Percentiles rank a stretch among this genome's conserved stretches.
phyloP scores from a whole-genome alignment of 1,140 invertebrate genomes.

The Bicyclus anynana region DNA sequence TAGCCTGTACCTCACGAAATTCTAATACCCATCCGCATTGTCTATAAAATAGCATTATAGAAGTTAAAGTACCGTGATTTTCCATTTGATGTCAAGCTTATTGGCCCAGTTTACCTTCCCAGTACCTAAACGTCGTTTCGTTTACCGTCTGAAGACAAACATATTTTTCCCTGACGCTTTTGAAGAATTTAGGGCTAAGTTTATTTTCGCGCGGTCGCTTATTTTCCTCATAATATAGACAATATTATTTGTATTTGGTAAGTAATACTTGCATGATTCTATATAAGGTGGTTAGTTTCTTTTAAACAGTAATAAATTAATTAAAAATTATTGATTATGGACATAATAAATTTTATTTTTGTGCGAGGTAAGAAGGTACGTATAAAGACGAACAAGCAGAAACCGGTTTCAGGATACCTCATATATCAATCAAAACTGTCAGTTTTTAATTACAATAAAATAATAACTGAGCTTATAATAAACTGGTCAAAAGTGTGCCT shows the following conservation, averaged over 20 bases:
- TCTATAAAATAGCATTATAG: background rate
- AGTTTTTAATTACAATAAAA: conserved; percentile 8
- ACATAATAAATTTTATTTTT: no score
- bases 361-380: no score
- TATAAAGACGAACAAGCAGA: no score
- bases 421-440: background rate
- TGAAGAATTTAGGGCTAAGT: conserved; percentile 1
- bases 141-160: background rate
- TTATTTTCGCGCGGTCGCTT: background rate
- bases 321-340: no score
- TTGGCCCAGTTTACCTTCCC: background rate
- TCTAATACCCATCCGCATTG: no score
- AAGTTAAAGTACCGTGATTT: background rate
- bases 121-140: background rate
- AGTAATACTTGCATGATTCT: no score
- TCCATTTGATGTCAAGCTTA: conserved; percentile 1
- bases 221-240: background rate
- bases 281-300: no score
- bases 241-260: background rate
- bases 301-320: no score
- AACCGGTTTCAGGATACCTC: no score
- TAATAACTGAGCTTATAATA: conserved; percentile 6
- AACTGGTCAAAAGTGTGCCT: conserved; percentile 1
- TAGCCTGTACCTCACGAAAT: no score
- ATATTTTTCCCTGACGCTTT: background rate